Conservation (phyloP, 2,888 invertebrate genomes). For the Clepsis dumicolana region DNA sequence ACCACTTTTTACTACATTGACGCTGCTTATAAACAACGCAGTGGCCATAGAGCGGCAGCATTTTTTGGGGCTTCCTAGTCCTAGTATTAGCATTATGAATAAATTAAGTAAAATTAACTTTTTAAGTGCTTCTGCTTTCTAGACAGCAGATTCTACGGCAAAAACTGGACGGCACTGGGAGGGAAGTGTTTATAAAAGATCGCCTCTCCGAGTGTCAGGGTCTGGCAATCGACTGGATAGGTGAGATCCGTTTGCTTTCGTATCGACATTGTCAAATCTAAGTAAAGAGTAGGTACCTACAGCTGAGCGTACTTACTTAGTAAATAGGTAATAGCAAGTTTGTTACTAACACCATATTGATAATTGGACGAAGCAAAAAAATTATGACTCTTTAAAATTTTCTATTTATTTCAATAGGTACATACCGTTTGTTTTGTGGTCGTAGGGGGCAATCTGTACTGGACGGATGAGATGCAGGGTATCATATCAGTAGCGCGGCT, state of each 20-base stretch:
- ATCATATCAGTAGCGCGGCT: conserved; percentile 9
- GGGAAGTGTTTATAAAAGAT: conserved; percentile 16
- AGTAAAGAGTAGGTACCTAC: neutral
- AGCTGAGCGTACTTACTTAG: too few species aligned
- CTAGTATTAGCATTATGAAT: too few species aligned
- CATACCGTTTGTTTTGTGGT: neutral
- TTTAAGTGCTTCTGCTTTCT: neutral
- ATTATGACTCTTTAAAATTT: neutral
- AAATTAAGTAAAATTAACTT: too few species aligned
- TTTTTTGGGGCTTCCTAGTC: too few species aligned
- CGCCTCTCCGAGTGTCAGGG: conserved; percentile 5
- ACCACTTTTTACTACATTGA: too few species aligned
- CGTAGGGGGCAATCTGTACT: conserved; percentile 20
- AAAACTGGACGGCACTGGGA: conserved; percentile 15
- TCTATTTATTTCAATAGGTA: too few species aligned
- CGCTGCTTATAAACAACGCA: too few species aligned
- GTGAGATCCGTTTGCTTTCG: neutral
- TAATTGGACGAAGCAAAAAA: too few species aligned
- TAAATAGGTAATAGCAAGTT: too few species aligned
- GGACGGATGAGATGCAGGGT: conserved; percentile 9
- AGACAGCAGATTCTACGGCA: conserved; percentile 9
- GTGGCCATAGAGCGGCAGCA: too few species aligned
- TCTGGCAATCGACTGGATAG: conserved; percentile 25
- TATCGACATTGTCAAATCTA: neutral
- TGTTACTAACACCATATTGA: too few species aligned